Evolutionary conservation across 2,888 invertebrate species (phyloP).

Genomic region (Amphipoea oculea): DNA sequence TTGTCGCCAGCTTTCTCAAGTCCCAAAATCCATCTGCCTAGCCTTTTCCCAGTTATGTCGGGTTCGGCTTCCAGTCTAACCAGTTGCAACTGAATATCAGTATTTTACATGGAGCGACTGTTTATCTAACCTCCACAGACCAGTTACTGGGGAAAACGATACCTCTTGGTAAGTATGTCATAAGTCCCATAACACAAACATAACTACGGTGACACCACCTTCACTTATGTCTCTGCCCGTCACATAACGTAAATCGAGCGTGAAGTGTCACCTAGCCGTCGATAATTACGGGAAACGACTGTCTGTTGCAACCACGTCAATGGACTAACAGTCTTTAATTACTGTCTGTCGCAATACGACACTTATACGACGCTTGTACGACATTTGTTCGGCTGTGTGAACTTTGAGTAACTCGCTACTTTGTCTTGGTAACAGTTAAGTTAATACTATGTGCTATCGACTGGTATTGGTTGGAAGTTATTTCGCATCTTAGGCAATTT

Average conservation of each 20-base stretch:
- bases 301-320: conserved; percentile 47
- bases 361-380: not conserved
- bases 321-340: conserved; percentile 55
- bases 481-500: conserved; percentile 10
- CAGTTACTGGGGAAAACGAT: not conserved
- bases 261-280: conserved; percentile 29
- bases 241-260: conserved; percentile 33
- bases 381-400: not conserved
- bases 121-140: not conserved
- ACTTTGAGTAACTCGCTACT: conserved; percentile 1
- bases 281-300: conserved; percentile 50
- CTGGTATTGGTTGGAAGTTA: not conserved
- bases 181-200: not conserved
- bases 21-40: not conserved
- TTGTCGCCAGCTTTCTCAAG: too few species aligned
- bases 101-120: not conserved
- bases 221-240: conserved; percentile 24
- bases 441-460: not conserved
- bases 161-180: not conserved
- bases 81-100: not conserved
- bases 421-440: conserved; percentile 2
- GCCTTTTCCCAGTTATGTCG: not conserved
- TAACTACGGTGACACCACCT: not conserved
- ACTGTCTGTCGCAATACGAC: conserved; percentile 34
- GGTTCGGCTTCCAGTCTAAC: not conserved